These are phyloP conservation scores for Epinephelus coioides DNA, from an alignment of 2,797 vertebrate species.

Conservation along the genomic window DNA sequence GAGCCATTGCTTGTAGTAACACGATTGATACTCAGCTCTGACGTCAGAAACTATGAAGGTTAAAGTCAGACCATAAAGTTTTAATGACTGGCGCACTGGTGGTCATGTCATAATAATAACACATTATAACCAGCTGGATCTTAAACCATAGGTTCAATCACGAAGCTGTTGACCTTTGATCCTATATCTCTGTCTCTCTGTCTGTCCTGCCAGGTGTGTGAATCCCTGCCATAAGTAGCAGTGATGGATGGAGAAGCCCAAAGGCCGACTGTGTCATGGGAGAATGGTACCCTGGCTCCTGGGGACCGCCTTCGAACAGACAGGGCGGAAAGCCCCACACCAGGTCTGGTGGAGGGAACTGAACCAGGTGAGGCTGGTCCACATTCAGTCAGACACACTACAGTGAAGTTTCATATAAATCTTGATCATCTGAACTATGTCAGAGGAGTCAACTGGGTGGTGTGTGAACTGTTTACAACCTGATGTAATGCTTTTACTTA, in stretches of 20 bases:
- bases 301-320: conserved; percentile 86
- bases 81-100: background rate
- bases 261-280: conserved; percentile 83
- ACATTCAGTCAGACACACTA: background rate
- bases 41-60: background rate
- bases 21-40: background rate
- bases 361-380: conserved; percentile 91
- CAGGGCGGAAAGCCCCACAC: conserved; percentile 93
- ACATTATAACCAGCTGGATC: background rate
- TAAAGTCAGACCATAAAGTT: conserved; percentile 10
- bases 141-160: background rate
- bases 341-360: conserved; percentile 93
- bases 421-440: background rate
- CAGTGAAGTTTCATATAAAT: background rate
- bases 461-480: background rate
- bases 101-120: background rate
- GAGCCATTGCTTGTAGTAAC: background rate
- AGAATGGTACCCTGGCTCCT: conserved; percentile 85
- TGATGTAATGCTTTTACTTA: too few species aligned
- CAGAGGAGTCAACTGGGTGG: too few species aligned
- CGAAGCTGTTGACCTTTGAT: conserved; percentile 50
- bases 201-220: conserved; percentile 49
- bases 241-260: conserved; percentile 90
- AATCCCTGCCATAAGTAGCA: conserved; percentile 40
- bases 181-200: background rate